Conservation (phyloP, 2,888 invertebrate species). For the Watsonalla binaria region DNA sequence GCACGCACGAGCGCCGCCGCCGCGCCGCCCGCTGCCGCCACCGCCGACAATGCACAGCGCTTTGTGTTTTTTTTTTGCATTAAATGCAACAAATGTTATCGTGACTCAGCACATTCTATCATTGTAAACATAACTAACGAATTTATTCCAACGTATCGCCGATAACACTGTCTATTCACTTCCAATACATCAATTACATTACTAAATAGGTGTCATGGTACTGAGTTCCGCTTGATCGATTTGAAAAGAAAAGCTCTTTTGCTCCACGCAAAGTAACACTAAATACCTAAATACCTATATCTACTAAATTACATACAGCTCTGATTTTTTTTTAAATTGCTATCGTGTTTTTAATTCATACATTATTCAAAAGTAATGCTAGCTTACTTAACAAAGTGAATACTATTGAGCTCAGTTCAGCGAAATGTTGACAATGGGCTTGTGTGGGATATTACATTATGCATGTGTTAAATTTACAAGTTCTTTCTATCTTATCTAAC, state of each 20-base stretch:
- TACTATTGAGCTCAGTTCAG: background rate
- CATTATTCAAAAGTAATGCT: background rate
- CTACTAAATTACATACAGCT: too few species aligned
- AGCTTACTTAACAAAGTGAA: background rate
- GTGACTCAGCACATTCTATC: slow-evolving; percentile 56
- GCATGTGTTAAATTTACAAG: background rate
- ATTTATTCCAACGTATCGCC: slow-evolving; percentile 57
- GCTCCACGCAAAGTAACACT: background rate
- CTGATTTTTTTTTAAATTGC: background rate
- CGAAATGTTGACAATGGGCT: background rate
- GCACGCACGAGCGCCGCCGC: slow-evolving; percentile 57
- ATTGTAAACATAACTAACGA: slow-evolving; percentile 63
- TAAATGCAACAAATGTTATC: slow-evolving; percentile 55
- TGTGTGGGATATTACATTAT: background rate
- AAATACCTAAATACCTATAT: background rate
- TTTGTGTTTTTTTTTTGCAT: slow-evolving; percentile 65
- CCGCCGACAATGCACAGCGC: slow-evolving; percentile 31
- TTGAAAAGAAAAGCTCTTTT: slow-evolving; percentile 21
- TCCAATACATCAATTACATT: slow-evolving; percentile 52
- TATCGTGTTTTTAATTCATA: background rate
- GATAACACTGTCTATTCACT: slow-evolving; percentile 47
- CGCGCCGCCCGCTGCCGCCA: slow-evolving; percentile 26
- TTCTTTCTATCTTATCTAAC: background rate
- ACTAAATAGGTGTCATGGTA: slow-evolving; percentile 33
- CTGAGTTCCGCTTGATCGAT: slow-evolving; percentile 32